Evolutionary conservation across 2,888 invertebrate genomes (phyloP), one percentile per base, ranked within the genome.

Genomic region (Strigamia maritima): DNA sequence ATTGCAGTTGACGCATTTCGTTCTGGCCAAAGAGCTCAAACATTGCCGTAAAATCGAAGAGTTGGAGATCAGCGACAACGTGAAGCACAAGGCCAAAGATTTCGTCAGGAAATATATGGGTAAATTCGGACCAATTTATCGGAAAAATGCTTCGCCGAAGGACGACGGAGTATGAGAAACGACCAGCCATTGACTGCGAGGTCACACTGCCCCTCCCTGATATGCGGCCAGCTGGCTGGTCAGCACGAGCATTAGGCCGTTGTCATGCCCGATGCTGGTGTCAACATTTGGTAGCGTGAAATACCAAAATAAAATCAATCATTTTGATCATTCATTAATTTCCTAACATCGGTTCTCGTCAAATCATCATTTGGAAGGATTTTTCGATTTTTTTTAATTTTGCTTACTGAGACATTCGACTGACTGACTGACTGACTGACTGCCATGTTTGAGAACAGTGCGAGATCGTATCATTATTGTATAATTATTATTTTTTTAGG

Each of bases 101-200:
- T 98, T 95, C 86, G 94, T 98, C 79, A 92, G 91, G 84, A 97
- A 96, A 85, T 98, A 98, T 87, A 98, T 98, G 98, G 91, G 91
- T 28, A 96, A 96, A 87, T 97, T 94, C 87, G 96, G 95, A 0
- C 90, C 92, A 1, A 89, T 92, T 38, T 95, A 94, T 87, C 83
- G 83, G 70, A 81, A 80, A 75, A 74, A 76, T 1, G 78, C 78
- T 4, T 79, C 79, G 14, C 79, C 79, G 1, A 70, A 77, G 54
- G 65, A 76, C 35, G 79, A 79, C 28, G 26, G 44, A 70, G 35
- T n/a, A 77, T 40, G 44, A 49, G 44, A 22, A n/a, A 54, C 28
- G 19, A 31, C 28, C 19, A 22, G 60, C 60, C 75, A 22, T 8
- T 75, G 28, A 24, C 28, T 31, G 31, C 28, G 70, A 70, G 35